Evolutionary conservation across 2,888 invertebrate species (phyloP).

Genomic region (Himalopsyche japonica): DNA sequence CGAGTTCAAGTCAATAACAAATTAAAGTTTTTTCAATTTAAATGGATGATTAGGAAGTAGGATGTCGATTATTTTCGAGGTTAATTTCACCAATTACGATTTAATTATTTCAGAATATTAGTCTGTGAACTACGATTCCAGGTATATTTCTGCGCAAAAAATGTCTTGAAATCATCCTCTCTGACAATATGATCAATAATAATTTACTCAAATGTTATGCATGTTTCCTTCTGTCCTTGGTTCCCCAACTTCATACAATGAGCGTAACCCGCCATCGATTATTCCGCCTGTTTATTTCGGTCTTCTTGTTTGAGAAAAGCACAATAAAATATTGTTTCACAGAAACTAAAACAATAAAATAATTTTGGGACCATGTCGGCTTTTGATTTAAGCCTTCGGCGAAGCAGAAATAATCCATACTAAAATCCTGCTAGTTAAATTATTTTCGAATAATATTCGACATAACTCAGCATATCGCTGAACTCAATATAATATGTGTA

Average conservation of each 20-base stretch:
- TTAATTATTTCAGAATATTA: too few relatives aligned
- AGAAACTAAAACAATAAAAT: slow-evolving; percentile 29
- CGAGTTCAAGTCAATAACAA: too few relatives aligned
- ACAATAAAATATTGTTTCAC: slow-evolving; percentile 16
- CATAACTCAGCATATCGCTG: neutral
- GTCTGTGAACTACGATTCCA: too few relatives aligned
- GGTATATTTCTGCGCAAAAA: too few relatives aligned
- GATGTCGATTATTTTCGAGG: too few relatives aligned
- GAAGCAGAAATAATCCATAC: neutral
- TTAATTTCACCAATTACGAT: too few relatives aligned
- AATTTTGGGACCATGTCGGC: slow-evolving; percentile 14
- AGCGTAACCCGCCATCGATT: neutral
- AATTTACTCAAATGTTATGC: too few relatives aligned
- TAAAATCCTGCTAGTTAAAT: neutral
- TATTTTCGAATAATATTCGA: neutral
- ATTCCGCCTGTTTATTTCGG: slow-evolving; percentile 10
- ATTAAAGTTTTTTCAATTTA: too few relatives aligned
- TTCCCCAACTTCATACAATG: neutral
- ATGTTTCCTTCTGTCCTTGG: too few relatives aligned
- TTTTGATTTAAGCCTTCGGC: slow-evolving; percentile 20
- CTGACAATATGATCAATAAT: too few relatives aligned
- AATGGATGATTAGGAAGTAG: too few relatives aligned
- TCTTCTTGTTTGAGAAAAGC: neutral
- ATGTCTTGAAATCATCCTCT: too few relatives aligned
- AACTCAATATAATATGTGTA: neutral